Conservation (phyloP, 2,797 vertebrate species). For the Orestias chungarensis region DNA sequence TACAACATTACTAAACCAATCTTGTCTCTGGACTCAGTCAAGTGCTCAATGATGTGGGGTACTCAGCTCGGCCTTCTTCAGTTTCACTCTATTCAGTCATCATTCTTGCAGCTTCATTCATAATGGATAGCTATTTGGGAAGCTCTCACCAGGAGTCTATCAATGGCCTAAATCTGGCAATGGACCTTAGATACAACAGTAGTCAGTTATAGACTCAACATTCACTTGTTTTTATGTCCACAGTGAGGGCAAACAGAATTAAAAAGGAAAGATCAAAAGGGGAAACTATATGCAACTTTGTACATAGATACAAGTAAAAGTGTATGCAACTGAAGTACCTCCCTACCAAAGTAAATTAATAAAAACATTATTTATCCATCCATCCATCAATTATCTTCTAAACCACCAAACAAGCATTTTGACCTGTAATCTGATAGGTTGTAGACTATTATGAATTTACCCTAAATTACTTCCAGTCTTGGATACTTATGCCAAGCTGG, state of each 20-base stretch:
- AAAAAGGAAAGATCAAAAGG: conserved; percentile 3
- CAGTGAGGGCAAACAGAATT: conserved; percentile 8
- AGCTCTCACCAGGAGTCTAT: conserved; percentile 70
- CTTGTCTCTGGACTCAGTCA: conserved; percentile 79
- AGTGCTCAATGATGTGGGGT: conserved; percentile 73
- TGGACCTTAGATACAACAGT: conserved; percentile 44
- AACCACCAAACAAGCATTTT: too few relatives aligned
- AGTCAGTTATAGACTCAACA: conserved; percentile 42
- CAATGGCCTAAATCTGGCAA: conserved; percentile 50
- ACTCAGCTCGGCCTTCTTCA: conserved; percentile 69
- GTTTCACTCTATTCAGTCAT: conserved; percentile 81
- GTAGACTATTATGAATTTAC: too few relatives aligned
- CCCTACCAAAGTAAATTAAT: too few relatives aligned
- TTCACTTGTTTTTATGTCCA: conserved; percentile 34
- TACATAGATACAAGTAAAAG: neutral
- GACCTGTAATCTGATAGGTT: too few relatives aligned
- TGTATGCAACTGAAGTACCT: neutral
- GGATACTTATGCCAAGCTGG: too few relatives aligned
- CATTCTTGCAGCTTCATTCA: conserved; percentile 80
- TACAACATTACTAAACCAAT: conserved; percentile 81
- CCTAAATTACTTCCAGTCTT: too few relatives aligned
- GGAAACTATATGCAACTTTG: neutral
- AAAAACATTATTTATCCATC: too few relatives aligned
- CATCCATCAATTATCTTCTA: too few relatives aligned
- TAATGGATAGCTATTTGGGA: conserved; percentile 76